Conservation (phyloP, 2,113 vertebrate genomes). For the Callopanchax toddi region DNA sequence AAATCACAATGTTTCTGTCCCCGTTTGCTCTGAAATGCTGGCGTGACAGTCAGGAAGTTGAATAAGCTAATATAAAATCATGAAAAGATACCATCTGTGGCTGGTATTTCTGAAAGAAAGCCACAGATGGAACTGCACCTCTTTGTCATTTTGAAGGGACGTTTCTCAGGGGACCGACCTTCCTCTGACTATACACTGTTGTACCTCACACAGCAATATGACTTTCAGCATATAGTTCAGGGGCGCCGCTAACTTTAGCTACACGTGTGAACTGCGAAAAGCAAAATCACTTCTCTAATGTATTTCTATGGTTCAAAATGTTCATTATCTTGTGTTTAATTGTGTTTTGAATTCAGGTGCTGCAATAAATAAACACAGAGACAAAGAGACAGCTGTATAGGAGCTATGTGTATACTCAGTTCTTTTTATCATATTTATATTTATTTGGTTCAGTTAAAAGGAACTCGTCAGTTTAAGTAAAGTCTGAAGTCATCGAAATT, state of each 20-base stretch:
- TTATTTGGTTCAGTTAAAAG: no score
- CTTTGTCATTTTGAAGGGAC: slow-evolving; percentile 22
- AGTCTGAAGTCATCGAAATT: no score
- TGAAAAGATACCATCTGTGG: slow-evolving; percentile 11
- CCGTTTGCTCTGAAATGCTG: slow-evolving; percentile 37
- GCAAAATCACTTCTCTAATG: neutral
- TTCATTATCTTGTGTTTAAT: neutral
- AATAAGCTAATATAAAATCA: slow-evolving; percentile 18
- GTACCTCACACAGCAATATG: neutral
- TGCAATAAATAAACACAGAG: no score
- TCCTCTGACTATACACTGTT: slow-evolving; percentile 21
- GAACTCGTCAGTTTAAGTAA: no score
- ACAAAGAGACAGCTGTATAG: no score
- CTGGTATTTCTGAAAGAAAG: slow-evolving; percentile 19
- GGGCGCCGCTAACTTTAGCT: neutral
- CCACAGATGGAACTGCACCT: slow-evolving; percentile 13
- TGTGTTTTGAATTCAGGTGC: slow-evolving; percentile 3
- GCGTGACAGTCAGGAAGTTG: slow-evolving; percentile 22
- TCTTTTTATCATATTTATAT: no score
- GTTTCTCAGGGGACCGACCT: slow-evolving; percentile 27
- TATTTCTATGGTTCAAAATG: neutral
- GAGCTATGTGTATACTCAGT: no score
- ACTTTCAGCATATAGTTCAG: slow-evolving; percentile 43
- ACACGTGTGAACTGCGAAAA: neutral
- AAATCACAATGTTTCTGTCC: slow-evolving; percentile 37